Conservation (phyloP, 2,113 vertebrate species). For the Nycticryphes semicollaris region DNA sequence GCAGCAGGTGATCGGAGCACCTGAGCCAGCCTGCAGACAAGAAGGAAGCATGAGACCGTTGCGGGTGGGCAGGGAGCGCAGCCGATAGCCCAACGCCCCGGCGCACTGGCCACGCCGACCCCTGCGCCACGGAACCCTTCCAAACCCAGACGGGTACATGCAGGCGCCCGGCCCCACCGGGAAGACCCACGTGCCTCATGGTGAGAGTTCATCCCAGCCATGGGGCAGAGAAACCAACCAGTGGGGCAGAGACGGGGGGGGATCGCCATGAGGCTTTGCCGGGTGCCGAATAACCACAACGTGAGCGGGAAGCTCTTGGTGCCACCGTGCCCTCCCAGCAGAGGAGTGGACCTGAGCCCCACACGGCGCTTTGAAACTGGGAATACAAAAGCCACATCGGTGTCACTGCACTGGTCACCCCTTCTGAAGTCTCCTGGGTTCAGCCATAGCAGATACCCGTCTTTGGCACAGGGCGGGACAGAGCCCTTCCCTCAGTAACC, state of each 20-base stretch:
- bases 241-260: rapidly evolving
- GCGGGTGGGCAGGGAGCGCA: not conserved
- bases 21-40: conserved; percentile 70
- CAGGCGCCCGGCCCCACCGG: not conserved
- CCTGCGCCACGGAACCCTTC: not conserved
- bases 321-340: rapidly evolving
- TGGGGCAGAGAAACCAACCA: rapidly evolving
- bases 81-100: not conserved
- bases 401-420: rapidly evolving
- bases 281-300: rapidly evolving
- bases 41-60: conserved; percentile 50
- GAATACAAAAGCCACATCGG: rapidly evolving
- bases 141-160: not conserved
- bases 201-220: rapidly evolving
- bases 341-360: not conserved
- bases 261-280: rapidly evolving
- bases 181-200: rapidly evolving
- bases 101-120: not conserved
- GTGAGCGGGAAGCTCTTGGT: rapidly evolving
- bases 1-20: conserved; percentile 68
- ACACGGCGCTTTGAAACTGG: rapidly evolving
- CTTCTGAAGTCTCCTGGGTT: too few relatives aligned
- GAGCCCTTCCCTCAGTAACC: rapidly evolving
- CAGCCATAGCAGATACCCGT: rapidly evolving
- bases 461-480: not conserved